Evolutionary conservation across 2,113 vertebrate genomes (phyloP).

Genomic region (Lepidothrix coronata): DNA sequence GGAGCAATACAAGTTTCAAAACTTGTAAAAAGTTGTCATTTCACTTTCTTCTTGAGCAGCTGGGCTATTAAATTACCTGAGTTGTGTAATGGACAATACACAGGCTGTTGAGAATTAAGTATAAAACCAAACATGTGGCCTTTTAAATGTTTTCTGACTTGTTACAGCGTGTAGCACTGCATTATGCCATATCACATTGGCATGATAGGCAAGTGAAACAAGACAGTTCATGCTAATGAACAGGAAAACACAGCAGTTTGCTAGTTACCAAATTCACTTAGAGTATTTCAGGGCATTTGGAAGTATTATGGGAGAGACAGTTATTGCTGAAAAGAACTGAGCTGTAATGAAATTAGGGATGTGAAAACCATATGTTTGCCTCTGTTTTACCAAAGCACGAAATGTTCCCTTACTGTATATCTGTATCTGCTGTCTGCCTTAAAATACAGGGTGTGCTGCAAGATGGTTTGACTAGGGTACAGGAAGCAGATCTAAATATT

Average conservation of each 20-base stretch:
- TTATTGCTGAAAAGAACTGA: constrained; percentile 41
- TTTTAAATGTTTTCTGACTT: constrained; percentile 39
- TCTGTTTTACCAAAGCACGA: constrained; percentile 22
- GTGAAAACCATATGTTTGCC: constrained; percentile 35
- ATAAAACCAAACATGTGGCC: constrained; percentile 13
- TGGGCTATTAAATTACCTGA: constrained; percentile 27
- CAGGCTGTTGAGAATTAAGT: constrained; percentile 19
- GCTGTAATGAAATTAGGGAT: constrained; percentile 41
- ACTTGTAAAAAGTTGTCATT: not conserved
- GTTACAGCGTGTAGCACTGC: not conserved
- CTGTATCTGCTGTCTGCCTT: not conserved
- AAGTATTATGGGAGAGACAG: constrained; percentile 27
- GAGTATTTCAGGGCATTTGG: constrained; percentile 23
- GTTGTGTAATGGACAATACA: constrained; percentile 10
- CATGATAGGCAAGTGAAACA: not conserved
- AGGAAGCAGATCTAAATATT: not conserved
- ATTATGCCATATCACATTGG: constrained; percentile 2
- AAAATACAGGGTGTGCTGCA: not conserved
- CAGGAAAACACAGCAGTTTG: constrained; percentile 12
- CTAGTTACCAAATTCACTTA: constrained; percentile 23
- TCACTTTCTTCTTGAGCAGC: not conserved
- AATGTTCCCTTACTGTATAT: not conserved
- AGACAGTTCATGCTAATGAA: constrained; percentile 27
- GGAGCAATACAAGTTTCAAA: not conserved
- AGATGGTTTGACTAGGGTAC: not conserved